Conservation (phyloP, 2,888 invertebrate genomes). For the Latrodectus elegans region DNA sequence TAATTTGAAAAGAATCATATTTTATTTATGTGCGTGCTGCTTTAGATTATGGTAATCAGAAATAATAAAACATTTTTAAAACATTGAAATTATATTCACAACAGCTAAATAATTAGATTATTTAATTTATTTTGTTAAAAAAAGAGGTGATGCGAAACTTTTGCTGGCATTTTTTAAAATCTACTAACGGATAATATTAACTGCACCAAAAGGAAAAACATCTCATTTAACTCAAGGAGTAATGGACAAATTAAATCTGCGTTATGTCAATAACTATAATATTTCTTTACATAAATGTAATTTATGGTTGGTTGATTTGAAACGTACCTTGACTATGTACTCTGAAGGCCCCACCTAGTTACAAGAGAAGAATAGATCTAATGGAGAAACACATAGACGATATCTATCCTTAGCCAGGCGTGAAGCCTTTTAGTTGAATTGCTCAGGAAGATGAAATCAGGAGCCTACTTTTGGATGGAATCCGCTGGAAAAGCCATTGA, state of each 20-base stretch:
- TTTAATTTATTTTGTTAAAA: too few relatives aligned
- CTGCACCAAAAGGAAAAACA: background rate
- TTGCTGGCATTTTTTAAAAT: too few relatives aligned
- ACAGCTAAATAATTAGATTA: too few relatives aligned
- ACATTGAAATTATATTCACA: too few relatives aligned
- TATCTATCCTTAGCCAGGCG: too few relatives aligned
- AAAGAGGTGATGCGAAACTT: too few relatives aligned
- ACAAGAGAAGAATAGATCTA: background rate
- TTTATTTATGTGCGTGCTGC: too few relatives aligned
- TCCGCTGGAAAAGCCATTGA: background rate
- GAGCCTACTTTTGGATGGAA: background rate
- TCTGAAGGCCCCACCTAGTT: background rate
- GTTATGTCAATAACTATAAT: background rate
- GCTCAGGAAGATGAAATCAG: background rate
- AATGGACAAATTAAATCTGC: background rate
- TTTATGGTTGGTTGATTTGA: background rate
- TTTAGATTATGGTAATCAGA: too few relatives aligned
- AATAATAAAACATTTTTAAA: too few relatives aligned
- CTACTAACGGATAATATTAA: too few relatives aligned
- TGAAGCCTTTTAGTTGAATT: background rate
- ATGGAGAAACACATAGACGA: too few relatives aligned
- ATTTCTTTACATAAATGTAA: slow-evolving; percentile 3
- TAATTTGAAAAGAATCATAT: too few relatives aligned
- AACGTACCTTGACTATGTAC: background rate
- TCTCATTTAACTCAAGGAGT: background rate